Percentiles rank a stretch among this genome's conserved stretches.
Conservation (phyloP, 2,113 vertebrate species). For the Synchiropus splendidus region DNA sequence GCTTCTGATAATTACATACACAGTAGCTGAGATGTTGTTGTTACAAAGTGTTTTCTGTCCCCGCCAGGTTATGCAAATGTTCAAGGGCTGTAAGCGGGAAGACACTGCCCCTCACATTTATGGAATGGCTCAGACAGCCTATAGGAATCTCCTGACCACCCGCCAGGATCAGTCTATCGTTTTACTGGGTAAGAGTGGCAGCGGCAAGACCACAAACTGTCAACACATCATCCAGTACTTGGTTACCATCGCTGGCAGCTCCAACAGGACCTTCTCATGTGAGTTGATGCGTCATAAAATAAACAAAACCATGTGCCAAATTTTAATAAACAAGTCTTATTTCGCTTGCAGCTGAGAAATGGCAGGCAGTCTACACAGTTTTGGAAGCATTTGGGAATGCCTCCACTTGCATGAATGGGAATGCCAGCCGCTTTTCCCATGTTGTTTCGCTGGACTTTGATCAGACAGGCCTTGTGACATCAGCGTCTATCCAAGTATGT, state of each 20-base stretch:
- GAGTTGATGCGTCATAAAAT: slow-evolving; percentile 21
- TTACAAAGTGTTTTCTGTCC: background rate
- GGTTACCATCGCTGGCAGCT: slow-evolving; percentile 77
- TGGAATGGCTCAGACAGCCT: slow-evolving; percentile 84
- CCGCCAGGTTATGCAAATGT: slow-evolving; percentile 96
- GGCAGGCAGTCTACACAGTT: slow-evolving; percentile 89
- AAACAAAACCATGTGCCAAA: background rate
- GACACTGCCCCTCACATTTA: slow-evolving; percentile 90
- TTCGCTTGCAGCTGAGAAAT: slow-evolving; percentile 77
- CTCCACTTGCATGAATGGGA: slow-evolving; percentile 79
- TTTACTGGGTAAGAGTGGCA: slow-evolving; percentile 83
- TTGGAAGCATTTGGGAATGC: slow-evolving; percentile 94
- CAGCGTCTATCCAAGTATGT: slow-evolving; percentile 87
- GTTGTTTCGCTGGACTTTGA: slow-evolving; percentile 94
- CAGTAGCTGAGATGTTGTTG: background rate
- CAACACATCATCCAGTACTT: slow-evolving; percentile 93
- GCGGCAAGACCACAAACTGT: slow-evolving; percentile 90
- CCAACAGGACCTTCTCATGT: slow-evolving; percentile 86
- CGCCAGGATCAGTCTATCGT: slow-evolving; percentile 90
- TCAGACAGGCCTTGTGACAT: slow-evolving; percentile 90
- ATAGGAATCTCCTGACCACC: slow-evolving; percentile 85
- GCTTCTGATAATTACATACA: slow-evolving; percentile 1
- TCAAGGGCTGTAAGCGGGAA: slow-evolving; percentile 88
- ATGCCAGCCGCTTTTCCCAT: slow-evolving; percentile 89
- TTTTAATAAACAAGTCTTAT: background rate